These are phyloP conservation scores for Heliconius hermathena DNA, from an alignment of 1,140 invertebrate species.

Conservation along the genomic window DNA sequence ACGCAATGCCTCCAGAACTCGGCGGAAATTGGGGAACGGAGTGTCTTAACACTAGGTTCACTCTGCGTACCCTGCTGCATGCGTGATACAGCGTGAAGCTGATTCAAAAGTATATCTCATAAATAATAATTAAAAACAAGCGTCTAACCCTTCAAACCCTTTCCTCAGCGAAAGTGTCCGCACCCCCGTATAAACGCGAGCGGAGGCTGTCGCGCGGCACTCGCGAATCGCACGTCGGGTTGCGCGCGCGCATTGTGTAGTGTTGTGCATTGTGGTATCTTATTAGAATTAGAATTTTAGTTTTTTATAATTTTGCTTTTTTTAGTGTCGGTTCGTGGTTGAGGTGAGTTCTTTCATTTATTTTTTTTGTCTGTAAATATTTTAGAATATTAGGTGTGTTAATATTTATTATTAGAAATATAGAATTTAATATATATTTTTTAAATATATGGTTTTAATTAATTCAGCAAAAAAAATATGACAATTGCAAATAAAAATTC, in stretches of 20 bases:
- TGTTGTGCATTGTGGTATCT: slow-evolving; percentile 32
- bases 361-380: neutral
- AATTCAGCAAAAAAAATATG: too few species aligned
- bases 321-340: neutral
- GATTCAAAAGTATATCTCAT: too few species aligned
- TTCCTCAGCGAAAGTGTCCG: slow-evolving; percentile 58
- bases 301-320: neutral
- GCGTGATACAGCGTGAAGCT: too few species aligned
- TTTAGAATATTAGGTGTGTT: neutral
- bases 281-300: slow-evolving; percentile 24
- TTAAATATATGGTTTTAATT: too few species aligned
- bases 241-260: slow-evolving; percentile 48
- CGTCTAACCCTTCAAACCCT: slow-evolving; percentile 31
- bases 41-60: too few species aligned
- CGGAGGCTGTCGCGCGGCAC: slow-evolving; percentile 49
- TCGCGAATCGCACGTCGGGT: slow-evolving; percentile 51
- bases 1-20: too few species aligned
- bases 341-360: slow-evolving; percentile 29
- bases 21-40: too few species aligned
- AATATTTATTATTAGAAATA: too few species aligned
- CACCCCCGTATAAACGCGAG: slow-evolving; percentile 64
- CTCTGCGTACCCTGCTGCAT: too few species aligned
- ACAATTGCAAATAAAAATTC: too few species aligned
- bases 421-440: too few species aligned
- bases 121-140: neutral